A percentile compares a stretch with the other conserved stretches of the same genome.
Evolutionary conservation across 2,888 invertebrate species (phyloP).

Genomic region (Melipona bicolor): DNA sequence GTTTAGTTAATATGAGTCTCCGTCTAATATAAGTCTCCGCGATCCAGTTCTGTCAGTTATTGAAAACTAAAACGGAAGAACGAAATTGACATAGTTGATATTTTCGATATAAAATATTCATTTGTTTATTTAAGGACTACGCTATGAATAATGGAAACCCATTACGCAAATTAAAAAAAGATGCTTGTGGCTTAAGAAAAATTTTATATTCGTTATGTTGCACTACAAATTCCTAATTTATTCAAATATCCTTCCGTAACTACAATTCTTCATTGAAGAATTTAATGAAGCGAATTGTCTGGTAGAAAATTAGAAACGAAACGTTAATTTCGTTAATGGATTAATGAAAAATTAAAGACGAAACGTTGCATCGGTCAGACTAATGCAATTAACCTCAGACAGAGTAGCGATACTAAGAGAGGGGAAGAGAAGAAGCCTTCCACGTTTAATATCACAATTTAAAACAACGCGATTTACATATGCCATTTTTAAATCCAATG

Average conservation of each 20-base stretch:
- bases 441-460: background rate
- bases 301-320: background rate
- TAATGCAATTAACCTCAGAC: background rate
- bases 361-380: background rate
- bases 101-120: background rate
- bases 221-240: background rate
- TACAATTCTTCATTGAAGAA: background rate
- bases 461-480: background rate
- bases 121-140: background rate
- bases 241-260: background rate
- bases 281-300: background rate
- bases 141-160: background rate
- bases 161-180: no score
- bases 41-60: background rate
- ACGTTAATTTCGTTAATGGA: background rate
- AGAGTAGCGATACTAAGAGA: background rate
- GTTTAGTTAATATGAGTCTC: background rate
- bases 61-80: background rate
- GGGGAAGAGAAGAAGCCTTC: background rate
- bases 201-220: background rate
- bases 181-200: background rate
- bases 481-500: background rate
- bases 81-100: background rate
- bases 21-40: background rate
- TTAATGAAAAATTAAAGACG: background rate